Conservation (phyloP, 2,113 vertebrate genomes). For the Bagarius yarrelli region DNA sequence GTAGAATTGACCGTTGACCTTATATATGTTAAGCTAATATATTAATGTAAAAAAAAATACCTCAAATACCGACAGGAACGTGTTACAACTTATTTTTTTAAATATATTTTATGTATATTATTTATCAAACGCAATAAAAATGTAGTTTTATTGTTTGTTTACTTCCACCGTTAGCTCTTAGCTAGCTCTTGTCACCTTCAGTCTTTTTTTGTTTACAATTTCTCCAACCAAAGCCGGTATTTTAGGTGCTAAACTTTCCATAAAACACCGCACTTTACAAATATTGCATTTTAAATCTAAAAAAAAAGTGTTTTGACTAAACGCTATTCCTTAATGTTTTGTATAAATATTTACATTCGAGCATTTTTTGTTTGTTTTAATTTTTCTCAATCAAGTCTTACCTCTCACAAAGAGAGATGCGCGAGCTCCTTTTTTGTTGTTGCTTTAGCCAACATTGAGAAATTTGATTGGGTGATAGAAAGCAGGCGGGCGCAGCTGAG, state of each 20-base stretch:
- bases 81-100: no score
- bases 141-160: no score
- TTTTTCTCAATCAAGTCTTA: background rate
- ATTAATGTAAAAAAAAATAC: background rate
- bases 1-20: background rate
- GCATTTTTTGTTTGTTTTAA: background rate
- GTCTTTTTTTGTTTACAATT: conserved; percentile 25
- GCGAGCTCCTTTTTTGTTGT: background rate
- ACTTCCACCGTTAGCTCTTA: background rate
- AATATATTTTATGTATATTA: no score
- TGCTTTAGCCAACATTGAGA: background rate
- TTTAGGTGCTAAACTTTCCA: background rate
- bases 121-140: background rate
- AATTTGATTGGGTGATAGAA: conserved; percentile 27
- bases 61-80: background rate
- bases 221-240: background rate
- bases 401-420: background rate
- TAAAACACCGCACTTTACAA: background rate
- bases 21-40: background rate
- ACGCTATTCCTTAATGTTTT: background rate
- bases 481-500: background rate
- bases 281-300: background rate
- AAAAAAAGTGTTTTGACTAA: background rate
- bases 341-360: background rate
- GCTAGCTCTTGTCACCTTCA: background rate